Evolutionary conservation across 2,888 invertebrate species (phyloP).

Genomic region (Ommatoiulus sabulosus): DNA sequence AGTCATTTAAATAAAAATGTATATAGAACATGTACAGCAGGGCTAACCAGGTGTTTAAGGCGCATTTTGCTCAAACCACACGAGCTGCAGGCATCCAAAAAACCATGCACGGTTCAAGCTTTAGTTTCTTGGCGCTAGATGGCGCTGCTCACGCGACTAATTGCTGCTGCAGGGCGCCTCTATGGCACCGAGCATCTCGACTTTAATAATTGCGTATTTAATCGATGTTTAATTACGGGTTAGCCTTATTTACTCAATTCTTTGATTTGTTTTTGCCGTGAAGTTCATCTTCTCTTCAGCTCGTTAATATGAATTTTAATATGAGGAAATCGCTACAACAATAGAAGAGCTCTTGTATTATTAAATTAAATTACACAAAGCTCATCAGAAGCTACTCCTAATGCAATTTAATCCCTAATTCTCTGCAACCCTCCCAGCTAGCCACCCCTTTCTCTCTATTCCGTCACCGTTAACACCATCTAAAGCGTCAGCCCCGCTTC

Average conservation of each 20-base stretch:
- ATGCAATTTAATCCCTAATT: slow-evolving; percentile 19
- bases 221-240: slow-evolving; percentile 19
- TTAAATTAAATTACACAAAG: slow-evolving; percentile 19
- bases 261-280: slow-evolving; percentile 2
- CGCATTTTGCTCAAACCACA: too few species aligned
- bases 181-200: neutral
- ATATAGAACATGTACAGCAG: too few species aligned
- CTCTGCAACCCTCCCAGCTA: neutral
- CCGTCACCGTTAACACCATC: neutral
- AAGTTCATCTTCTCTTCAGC: neutral
- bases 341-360: neutral
- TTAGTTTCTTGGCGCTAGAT: neutral
- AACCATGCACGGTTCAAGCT: neutral
- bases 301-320: neutral
- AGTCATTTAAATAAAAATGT: too few species aligned
- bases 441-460: neutral
- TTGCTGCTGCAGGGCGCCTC: neutral
- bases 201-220: slow-evolving; percentile 10
- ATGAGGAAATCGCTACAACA: neutral
- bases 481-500: neutral
- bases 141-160: neutral
- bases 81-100: too few species aligned
- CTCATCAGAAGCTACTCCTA: slow-evolving; percentile 19
- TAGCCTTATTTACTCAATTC: slow-evolving; percentile 19
- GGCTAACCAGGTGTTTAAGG: too few species aligned